Conservation (phyloP, 2,797 vertebrate genomes). For the Apodemus agrarius region DNA sequence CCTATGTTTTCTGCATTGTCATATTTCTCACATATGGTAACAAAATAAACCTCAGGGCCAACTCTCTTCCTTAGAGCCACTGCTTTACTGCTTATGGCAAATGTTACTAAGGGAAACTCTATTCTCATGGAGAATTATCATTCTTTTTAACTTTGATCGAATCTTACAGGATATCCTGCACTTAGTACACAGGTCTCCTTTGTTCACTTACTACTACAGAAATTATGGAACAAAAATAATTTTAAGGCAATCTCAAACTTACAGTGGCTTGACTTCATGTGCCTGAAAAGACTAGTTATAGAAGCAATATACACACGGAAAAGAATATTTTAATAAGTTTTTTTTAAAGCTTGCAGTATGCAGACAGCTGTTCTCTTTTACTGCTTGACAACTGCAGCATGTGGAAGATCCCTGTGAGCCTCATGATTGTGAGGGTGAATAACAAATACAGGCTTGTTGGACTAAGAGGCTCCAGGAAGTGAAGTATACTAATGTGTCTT, state of each 20-base stretch:
- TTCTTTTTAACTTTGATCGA: not conserved
- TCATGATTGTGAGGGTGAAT: not conserved
- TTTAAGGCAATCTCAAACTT: not conserved
- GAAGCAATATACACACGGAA: not conserved
- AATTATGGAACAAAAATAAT: not conserved
- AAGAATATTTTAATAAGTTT: not conserved
- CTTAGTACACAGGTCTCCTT: not conserved
- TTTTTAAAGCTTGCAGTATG: not conserved
- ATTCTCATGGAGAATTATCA: not conserved
- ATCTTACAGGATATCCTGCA: not conserved
- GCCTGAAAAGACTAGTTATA: not conserved
- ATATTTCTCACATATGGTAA: not conserved
- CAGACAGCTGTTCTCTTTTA: not conserved
- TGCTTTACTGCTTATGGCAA: not conserved
- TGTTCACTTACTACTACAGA: not conserved
- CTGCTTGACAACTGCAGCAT: not conserved
- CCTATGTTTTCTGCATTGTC: not conserved
- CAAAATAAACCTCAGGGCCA: not conserved
- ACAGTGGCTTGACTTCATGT: not conserved
- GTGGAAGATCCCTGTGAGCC: not conserved
- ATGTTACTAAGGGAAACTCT: not conserved
- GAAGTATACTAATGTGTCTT: not conserved
- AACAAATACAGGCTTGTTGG: not conserved
- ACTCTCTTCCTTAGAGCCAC: not conserved
- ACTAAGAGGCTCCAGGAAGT: not conserved